phyloP scores from a whole-genome alignment of 2,797 vertebrate genomes.

The Periparus ater region DNA sequence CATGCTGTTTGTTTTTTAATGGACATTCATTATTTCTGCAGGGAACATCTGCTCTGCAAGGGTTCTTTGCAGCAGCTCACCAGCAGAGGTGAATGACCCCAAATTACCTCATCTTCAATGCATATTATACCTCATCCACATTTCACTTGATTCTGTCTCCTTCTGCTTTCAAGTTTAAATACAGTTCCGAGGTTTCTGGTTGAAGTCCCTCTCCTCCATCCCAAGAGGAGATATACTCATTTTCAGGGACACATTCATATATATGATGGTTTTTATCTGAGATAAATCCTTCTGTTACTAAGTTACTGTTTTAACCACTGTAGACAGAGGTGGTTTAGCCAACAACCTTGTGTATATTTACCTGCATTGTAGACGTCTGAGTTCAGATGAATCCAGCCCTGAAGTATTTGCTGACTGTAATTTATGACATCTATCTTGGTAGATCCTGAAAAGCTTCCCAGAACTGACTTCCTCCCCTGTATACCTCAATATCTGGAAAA shows the following conservation, averaged over 20 bases:
- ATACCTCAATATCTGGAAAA: background rate
- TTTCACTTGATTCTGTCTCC: background rate
- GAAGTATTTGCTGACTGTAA: background rate
- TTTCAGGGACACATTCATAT: background rate
- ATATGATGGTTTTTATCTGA: background rate
- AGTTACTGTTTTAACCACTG: background rate
- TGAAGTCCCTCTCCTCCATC: background rate
- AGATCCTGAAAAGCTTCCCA: background rate
- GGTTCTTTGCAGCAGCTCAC: background rate
- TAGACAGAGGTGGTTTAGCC: background rate
- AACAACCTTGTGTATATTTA: background rate
- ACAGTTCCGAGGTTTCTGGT: background rate
- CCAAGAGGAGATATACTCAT: background rate
- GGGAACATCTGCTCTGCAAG: background rate
- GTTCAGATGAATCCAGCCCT: background rate
- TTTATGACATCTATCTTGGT: background rate
- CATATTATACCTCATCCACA: background rate
- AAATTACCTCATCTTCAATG: background rate
- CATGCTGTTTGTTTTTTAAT: background rate
- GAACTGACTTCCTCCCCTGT: background rate
- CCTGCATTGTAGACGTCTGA: background rate
- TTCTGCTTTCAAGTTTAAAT: background rate
- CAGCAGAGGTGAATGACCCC: background rate
- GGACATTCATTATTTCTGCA: slow-evolving; percentile 27
- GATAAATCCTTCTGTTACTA: background rate